phyloP scores from a whole-genome alignment of 2,113 vertebrate species.

The Noturus placidus region DNA sequence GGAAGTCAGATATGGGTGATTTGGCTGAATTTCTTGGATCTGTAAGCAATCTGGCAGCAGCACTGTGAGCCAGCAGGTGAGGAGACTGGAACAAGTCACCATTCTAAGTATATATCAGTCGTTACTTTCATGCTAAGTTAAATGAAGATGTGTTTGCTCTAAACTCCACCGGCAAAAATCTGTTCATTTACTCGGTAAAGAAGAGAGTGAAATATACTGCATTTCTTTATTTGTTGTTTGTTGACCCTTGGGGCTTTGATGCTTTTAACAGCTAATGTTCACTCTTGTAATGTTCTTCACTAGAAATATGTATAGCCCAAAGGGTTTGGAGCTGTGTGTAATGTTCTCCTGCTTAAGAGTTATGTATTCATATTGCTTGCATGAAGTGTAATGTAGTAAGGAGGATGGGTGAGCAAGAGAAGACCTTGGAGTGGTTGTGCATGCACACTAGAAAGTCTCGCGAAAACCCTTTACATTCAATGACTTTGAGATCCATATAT shows the following conservation, averaged over 20 bases:
- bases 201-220: neutral
- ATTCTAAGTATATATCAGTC: slow-evolving; percentile 28
- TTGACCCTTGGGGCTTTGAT: slow-evolving; percentile 31
- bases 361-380: slow-evolving; percentile 13
- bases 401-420: slow-evolving; percentile 11
- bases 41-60: neutral
- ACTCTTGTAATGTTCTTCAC: slow-evolving; percentile 42
- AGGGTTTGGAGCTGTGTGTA: slow-evolving; percentile 33
- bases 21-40: slow-evolving; percentile 11
- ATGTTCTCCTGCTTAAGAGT: slow-evolving; percentile 27
- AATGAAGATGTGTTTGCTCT: neutral
- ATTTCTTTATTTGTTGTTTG: slow-evolving; percentile 1
- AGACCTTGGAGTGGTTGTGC: neutral
- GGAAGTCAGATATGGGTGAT: slow-evolving; percentile 11
- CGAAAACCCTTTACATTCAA: slow-evolving; percentile 10
- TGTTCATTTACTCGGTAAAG: neutral
- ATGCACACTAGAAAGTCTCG: neutral
- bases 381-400: neutral
- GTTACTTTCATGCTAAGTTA: neutral
- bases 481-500: neutral
- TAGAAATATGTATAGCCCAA: slow-evolving; percentile 44
- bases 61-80: slow-evolving; percentile 10
- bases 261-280: slow-evolving; percentile 25
- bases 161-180: slow-evolving; percentile 5
- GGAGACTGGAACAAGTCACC: neutral